These are phyloP conservation scores for Corythornis cristatus DNA, from an alignment of 2,113 vertebrate genomes.

Conservation along the genomic window DNA sequence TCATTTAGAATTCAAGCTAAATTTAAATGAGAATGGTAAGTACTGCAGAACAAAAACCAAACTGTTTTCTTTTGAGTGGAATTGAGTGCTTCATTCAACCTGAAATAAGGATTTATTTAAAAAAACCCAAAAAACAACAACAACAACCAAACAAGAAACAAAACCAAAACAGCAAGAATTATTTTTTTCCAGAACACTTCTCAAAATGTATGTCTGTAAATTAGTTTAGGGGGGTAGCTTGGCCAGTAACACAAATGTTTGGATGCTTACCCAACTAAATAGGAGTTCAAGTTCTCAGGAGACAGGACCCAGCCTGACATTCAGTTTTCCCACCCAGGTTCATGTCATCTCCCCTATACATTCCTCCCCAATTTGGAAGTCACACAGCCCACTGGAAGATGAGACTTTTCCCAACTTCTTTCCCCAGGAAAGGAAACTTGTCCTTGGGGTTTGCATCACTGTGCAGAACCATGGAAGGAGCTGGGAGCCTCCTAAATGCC, in stretches of 20 bases:
- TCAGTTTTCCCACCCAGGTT: not conserved
- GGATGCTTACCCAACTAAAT: not conserved
- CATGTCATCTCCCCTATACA: not conserved
- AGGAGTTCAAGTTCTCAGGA: not conserved
- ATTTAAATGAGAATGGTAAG: conserved; percentile 33
- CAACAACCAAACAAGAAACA: no score
- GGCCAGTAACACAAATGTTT: not conserved
- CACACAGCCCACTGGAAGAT: not conserved
- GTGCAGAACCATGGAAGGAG: rapidly evolving
- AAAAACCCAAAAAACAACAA: not conserved
- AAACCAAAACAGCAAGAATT: not conserved
- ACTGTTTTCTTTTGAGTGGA: not conserved
- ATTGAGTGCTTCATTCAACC: not conserved
- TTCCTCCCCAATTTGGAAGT: not conserved
- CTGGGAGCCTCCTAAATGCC: not conserved
- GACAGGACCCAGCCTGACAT: not conserved
- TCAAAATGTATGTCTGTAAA: not conserved
- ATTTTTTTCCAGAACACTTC: not conserved
- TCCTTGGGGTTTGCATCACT: not conserved
- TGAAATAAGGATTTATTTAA: not conserved
- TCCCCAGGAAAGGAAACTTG: not conserved
- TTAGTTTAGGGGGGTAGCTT: not conserved
- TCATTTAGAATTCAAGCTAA: conserved; percentile 38
- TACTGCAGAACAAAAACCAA: not conserved
- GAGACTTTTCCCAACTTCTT: not conserved